These are phyloP conservation scores for Muscicapa comitata DNA, from an alignment of 2,797 vertebrate species.

Conservation along the genomic window DNA sequence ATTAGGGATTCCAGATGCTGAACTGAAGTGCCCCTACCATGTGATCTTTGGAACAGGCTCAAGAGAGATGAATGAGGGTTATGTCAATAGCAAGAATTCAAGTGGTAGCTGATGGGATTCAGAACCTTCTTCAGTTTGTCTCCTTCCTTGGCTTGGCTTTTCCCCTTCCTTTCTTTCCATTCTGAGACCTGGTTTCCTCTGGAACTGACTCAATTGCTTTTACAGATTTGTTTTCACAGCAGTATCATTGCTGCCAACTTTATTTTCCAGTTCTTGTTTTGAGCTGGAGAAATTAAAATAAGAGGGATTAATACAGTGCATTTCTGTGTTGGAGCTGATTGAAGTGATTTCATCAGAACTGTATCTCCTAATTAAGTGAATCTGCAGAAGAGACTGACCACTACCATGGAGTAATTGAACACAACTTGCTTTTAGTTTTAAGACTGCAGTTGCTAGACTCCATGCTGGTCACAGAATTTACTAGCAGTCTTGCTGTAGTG, in stretches of 20 bases:
- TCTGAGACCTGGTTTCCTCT: background rate
- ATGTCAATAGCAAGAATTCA: constrained; percentile 34
- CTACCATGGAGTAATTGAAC: background rate
- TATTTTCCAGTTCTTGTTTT: constrained; percentile 2
- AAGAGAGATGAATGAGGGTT: constrained; percentile 26
- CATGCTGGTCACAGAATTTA: background rate
- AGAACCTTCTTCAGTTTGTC: background rate
- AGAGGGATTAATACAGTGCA: background rate
- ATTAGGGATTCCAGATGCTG: constrained; percentile 44
- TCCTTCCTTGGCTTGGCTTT: constrained; percentile 8
- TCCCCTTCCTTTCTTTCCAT: background rate
- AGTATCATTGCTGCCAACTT: background rate
- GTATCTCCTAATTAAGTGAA: background rate
- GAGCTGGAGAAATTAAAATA: background rate
- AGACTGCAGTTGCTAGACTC: background rate
- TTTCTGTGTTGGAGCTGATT: background rate
- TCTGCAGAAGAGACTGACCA: background rate
- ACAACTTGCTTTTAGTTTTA: background rate
- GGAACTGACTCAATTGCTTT: background rate
- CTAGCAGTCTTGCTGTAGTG: background rate
- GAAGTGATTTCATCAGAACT: background rate
- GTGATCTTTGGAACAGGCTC: constrained; percentile 44
- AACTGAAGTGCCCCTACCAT: constrained; percentile 38
- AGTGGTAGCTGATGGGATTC: constrained; percentile 25
- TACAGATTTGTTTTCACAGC: background rate